A percentile compares a stretch with the other conserved stretches of the same genome.
Conservation (phyloP, 2,888 invertebrate genomes). For the Anarsia innoxiella region DNA sequence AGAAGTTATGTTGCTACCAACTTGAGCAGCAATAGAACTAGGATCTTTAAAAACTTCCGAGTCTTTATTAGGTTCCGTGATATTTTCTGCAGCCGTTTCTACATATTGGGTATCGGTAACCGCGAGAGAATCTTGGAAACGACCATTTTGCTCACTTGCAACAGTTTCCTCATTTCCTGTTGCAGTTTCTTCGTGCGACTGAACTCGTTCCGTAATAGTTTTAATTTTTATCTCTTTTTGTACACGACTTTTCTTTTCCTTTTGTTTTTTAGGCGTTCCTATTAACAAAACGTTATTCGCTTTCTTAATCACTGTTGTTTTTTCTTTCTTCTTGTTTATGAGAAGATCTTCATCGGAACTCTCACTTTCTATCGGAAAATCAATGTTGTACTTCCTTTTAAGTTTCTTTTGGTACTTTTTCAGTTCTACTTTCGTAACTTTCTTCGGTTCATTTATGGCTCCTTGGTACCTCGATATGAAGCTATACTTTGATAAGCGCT, state of each 20-base stretch:
- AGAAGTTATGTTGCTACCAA: slow-evolving; percentile 31
- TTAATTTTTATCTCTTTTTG: not conserved
- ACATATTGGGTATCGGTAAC: no score
- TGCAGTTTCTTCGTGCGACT: not conserved
- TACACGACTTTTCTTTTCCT: slow-evolving; percentile 21
- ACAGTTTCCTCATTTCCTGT: no score
- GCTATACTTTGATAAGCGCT: slow-evolving; percentile 57
- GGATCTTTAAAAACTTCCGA: slow-evolving; percentile 18
- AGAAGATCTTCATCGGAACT: slow-evolving; percentile 30
- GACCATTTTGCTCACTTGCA: no score
- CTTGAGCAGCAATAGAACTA: slow-evolving; percentile 40
- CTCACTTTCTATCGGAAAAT: slow-evolving; percentile 37
- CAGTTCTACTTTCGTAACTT: slow-evolving; percentile 35
- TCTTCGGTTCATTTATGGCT: slow-evolving; percentile 44
- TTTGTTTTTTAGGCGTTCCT: slow-evolving; percentile 25
- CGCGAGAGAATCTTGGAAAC: no score
- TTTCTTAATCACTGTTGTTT: slow-evolving; percentile 16
- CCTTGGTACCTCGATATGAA: slow-evolving; percentile 63
- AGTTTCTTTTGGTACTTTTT: slow-evolving; percentile 38
- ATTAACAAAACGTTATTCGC: slow-evolving; percentile 33
- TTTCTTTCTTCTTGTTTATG: not conserved
- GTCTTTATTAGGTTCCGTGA: not conserved
- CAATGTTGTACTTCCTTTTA: slow-evolving; percentile 43
- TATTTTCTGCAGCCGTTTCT: not conserved
- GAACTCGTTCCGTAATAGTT: no score